phyloP scores from a whole-genome alignment of 2,888 invertebrate genomes.

The Pediacus dermestoides region DNA sequence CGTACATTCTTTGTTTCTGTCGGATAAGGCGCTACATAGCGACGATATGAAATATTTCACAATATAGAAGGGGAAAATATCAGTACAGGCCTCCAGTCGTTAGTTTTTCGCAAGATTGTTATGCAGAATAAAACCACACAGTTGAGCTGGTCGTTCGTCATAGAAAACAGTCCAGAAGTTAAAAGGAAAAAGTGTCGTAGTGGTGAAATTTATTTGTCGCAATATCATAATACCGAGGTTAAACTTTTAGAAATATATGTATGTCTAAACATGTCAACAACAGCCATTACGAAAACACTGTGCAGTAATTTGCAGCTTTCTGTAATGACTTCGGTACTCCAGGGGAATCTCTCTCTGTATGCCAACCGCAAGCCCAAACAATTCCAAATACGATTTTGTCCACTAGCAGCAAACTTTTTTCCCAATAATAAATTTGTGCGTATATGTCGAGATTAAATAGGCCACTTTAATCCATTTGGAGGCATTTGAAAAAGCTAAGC shows the following conservation, averaged over 20 bases:
- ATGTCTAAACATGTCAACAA: constrained; percentile 26
- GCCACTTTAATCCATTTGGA: constrained; percentile 31
- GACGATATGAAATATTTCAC: too few species aligned
- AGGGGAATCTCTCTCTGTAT: constrained; percentile 10
- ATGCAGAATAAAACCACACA: too few species aligned
- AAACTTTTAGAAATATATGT: constrained; percentile 25
- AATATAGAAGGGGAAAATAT: too few species aligned
- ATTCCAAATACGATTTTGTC: too few species aligned
- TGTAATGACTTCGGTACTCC: constrained; percentile 18
- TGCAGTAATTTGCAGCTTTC: constrained; percentile 25
- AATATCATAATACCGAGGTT: constrained; percentile 24
- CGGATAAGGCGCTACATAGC: too few species aligned
- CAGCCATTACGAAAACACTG: constrained; percentile 25
- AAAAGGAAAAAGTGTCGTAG: constrained; percentile 16
- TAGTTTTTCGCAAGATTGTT: too few species aligned
- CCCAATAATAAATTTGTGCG: constrained; percentile 12
- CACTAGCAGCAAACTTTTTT: constrained; percentile 1
- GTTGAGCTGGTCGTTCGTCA: too few species aligned
- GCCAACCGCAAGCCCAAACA: too few species aligned
- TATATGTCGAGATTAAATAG: constrained; percentile 21
- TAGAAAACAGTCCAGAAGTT: too few species aligned
- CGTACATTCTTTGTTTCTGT: too few species aligned
- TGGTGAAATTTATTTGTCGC: constrained; percentile 19
- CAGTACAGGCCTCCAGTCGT: too few species aligned
- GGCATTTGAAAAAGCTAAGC: constrained; percentile 27